Evolutionary conservation across 2,888 invertebrate species (phyloP).

Genomic region (Aproaerema taeniolella): DNA sequence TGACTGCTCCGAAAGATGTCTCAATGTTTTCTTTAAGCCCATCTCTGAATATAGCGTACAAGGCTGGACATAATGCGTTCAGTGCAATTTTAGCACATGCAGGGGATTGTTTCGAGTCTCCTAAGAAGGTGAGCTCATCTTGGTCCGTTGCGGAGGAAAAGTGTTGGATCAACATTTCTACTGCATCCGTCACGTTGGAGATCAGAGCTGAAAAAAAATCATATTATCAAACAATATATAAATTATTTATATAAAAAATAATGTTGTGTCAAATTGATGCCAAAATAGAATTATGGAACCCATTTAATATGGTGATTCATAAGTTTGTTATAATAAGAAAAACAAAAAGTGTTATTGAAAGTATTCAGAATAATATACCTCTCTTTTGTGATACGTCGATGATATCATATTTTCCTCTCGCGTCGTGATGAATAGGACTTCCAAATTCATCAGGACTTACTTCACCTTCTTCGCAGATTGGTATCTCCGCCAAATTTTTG

Average conservation of each 20-base stretch:
- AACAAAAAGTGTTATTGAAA: no score
- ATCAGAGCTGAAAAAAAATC: conserved; percentile 80
- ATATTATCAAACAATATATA: not conserved
- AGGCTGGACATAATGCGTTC: conserved; percentile 87
- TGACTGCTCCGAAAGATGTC: conserved; percentile 90
- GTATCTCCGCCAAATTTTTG: conserved; percentile 79
- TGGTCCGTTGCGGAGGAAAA: conserved; percentile 82
- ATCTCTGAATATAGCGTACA: conserved; percentile 90
- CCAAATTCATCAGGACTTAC: conserved; percentile 77
- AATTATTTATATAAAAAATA: no score
- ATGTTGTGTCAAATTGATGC: no score
- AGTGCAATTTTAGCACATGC: conserved; percentile 85
- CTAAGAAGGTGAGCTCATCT: conserved; percentile 76
- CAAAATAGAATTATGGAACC: no score
- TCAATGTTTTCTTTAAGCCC: conserved; percentile 88
- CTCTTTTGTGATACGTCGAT: conserved; percentile 79
- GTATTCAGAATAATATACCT: conserved; percentile 43
- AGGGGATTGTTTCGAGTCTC: conserved; percentile 79
- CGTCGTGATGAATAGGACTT: conserved; percentile 66
- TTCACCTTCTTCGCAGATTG: conserved; percentile 81
- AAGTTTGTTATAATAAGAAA: no score
- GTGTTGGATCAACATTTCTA: conserved; percentile 85
- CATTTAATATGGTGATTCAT: no score
- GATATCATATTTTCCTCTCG: conserved; percentile 63
- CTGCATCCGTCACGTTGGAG: conserved; percentile 84